Evolutionary conservation across 2,113 vertebrate species (phyloP).

Genomic region (Galeopterus variegatus): DNA sequence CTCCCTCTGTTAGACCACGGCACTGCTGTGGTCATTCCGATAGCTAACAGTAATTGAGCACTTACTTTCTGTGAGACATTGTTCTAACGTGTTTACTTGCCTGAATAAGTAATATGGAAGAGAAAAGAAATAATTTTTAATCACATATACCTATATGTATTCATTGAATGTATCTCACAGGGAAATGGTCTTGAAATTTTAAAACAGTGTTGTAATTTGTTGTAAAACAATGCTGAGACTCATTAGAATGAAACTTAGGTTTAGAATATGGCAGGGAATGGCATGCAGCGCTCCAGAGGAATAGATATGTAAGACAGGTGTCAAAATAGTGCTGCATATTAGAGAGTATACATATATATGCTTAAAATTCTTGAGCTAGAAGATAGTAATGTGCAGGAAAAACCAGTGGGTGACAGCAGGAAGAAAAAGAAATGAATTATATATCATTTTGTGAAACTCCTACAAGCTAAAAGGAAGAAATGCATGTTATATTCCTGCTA

Average conservation of each 20-base stretch:
- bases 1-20: too few relatives aligned
- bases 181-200: neutral
- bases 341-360: neutral
- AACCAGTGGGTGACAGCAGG: neutral
- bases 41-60: neutral
- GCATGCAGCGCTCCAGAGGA: neutral
- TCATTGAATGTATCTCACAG: conserved; percentile 7
- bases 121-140: neutral
- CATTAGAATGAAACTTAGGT: neutral
- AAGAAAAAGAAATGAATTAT: neutral
- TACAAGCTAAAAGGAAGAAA: neutral
- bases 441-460: neutral
- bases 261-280: neutral
- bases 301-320: neutral
- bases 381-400: neutral
- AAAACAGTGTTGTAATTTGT: neutral
- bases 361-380: neutral
- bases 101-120: neutral
- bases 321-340: neutral
- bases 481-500: neutral
- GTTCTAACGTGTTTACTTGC: neutral
- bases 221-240: conserved; percentile 31
- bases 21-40: neutral
- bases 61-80: neutral
- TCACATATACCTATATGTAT: neutral